Evolutionary conservation across 2,113 vertebrate species (phyloP).

Genomic region (Pollachius pollachius): DNA sequence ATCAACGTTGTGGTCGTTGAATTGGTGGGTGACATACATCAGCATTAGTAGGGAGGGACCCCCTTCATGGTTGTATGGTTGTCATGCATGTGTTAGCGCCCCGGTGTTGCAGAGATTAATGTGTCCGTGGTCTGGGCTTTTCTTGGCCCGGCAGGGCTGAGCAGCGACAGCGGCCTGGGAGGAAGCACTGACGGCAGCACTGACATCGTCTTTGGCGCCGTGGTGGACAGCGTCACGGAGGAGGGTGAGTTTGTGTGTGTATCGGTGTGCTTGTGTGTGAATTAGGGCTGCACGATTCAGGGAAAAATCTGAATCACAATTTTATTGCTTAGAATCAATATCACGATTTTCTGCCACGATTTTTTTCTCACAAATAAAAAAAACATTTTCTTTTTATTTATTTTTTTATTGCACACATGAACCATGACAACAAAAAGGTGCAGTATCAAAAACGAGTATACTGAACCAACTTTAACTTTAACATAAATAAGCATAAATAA

Average conservation of each 20-base stretch:
- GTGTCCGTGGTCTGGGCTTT: slow-evolving; percentile 68
- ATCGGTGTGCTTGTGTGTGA: no score
- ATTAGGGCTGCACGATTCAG: no score
- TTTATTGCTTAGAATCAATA: no score
- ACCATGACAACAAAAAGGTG: no score
- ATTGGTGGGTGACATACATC: background rate
- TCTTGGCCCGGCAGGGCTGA: slow-evolving; percentile 88
- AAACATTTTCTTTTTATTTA: background rate
- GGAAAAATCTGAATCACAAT: no score
- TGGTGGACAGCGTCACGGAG: slow-evolving; percentile 93
- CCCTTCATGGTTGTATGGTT: background rate
- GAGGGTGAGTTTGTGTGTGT: slow-evolving; percentile 77
- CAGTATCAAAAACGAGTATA: no score
- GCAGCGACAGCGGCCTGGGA: slow-evolving; percentile 94
- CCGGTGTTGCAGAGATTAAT: slow-evolving; percentile 67
- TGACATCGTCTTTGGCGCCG: slow-evolving; percentile 86
- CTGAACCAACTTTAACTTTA: no score
- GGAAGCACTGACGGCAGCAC: slow-evolving; percentile 95
- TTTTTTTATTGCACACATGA: background rate
- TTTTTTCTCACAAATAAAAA: no score
- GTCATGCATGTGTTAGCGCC: background rate
- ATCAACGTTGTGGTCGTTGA: no score
- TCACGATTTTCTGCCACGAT: no score
- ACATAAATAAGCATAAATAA: no score
- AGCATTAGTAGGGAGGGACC: background rate